Evolutionary conservation across 2,888 invertebrate species (phyloP).

Genomic region (Keiferia lycopersicella): DNA sequence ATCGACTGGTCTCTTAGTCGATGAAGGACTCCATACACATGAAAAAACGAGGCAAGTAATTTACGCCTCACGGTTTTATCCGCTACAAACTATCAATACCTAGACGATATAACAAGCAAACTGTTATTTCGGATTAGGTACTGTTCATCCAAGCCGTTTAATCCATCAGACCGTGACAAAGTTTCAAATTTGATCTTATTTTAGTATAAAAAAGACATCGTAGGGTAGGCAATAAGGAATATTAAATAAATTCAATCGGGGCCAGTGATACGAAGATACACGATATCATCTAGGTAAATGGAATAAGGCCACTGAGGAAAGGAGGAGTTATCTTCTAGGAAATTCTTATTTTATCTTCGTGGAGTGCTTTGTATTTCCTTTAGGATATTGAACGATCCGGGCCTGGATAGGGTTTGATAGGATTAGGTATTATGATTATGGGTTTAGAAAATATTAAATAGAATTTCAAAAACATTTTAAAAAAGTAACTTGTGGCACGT

Average conservation of each 20-base stretch:
- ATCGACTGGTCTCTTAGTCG: no score
- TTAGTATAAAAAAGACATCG: not conserved
- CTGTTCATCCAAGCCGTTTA: no score
- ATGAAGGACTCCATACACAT: no score
- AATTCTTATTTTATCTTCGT: not conserved
- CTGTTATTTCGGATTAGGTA: no score
- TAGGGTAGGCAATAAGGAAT: not conserved
- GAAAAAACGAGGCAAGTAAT: no score
- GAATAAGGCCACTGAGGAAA: conserved; percentile 27
- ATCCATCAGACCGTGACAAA: not conserved
- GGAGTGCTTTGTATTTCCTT: conserved; percentile 9
- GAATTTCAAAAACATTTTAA: no score
- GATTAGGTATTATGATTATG: not conserved
- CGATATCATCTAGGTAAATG: conserved; percentile 28
- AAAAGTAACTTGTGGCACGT: no score
- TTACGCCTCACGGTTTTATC: no score
- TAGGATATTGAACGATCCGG: not conserved
- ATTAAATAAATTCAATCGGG: conserved; percentile 20
- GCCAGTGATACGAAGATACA: conserved; percentile 29
- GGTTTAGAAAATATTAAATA: no score
- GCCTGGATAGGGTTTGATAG: not conserved
- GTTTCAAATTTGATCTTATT: not conserved
- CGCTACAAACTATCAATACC: no score
- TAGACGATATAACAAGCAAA: no score
- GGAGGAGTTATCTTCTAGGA: conserved; percentile 17